A percentile compares a stretch with the other conserved stretches of the same genome.
Conservation (phyloP, 64 coral and sea anemone genomes). For the Stichodactyla mertensii region DNA sequence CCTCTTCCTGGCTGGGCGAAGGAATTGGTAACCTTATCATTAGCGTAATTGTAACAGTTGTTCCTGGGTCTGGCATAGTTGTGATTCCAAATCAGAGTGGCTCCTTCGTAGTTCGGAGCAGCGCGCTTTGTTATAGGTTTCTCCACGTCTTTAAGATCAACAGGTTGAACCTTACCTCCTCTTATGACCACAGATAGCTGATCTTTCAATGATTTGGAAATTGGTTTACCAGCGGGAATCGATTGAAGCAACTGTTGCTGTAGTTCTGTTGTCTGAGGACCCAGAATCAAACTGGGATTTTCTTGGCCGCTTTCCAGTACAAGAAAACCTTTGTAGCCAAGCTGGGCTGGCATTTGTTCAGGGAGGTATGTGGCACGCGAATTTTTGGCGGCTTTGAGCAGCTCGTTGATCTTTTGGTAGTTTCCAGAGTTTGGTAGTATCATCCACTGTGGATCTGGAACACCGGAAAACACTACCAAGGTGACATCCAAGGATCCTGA, state of each 20-base stretch:
- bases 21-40: slow-evolving; percentile 19
- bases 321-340: slow-evolving; percentile 28
- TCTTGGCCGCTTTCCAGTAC: background rate
- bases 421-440: background rate
- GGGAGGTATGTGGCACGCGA: background rate
- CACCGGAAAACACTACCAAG: slow-evolving; percentile 17
- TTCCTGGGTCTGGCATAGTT: background rate
- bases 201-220: background rate
- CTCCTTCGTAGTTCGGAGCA: background rate
- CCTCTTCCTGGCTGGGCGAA: slow-evolving; percentile 27
- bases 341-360: slow-evolving; percentile 21
- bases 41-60: slow-evolving; percentile 44
- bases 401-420: background rate
- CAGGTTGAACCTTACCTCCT: background rate
- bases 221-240: background rate
- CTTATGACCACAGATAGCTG: background rate
- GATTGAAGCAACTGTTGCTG: background rate
- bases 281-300: background rate
- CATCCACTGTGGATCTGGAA: slow-evolving; percentile 27
- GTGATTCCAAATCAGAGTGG: background rate
- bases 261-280: background rate
- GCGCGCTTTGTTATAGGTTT: background rate
- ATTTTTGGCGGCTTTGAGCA: background rate
- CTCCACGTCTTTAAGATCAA: background rate
- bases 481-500: background rate